A percentile compares a stretch with the other conserved stretches of the same genome.
These are phyloP conservation scores for Triplophysa tibetana DNA, from an alignment of 2,113 vertebrate species.

Conservation along the genomic window DNA sequence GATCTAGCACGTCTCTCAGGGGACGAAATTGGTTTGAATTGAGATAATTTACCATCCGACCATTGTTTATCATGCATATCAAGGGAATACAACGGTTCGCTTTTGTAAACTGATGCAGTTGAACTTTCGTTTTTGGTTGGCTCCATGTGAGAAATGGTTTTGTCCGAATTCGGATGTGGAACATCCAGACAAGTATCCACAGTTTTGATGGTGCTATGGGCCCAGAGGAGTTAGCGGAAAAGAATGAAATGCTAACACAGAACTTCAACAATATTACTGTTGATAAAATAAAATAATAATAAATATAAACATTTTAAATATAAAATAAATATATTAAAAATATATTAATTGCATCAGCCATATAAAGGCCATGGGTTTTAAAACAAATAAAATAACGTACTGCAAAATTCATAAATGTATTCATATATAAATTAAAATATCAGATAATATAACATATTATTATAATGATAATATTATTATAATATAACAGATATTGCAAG, in stretches of 20 bases:
- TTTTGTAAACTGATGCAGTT: constrained; percentile 53
- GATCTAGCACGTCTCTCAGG: constrained; percentile 58
- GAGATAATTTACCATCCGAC: constrained; percentile 35
- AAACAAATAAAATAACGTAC: too few relatives aligned
- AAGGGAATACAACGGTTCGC: constrained; percentile 59
- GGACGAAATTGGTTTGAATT: constrained; percentile 51
- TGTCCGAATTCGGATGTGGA: constrained; percentile 11
- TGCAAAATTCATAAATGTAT: too few relatives aligned
- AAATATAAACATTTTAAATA: too few relatives aligned
- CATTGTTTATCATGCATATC: constrained; percentile 40
- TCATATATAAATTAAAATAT: too few relatives aligned
- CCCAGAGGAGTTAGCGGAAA: neutral
- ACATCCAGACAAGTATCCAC: constrained; percentile 16
- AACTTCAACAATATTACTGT: neutral
- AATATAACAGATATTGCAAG: neutral
- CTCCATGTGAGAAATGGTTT: constrained; percentile 24
- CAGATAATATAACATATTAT: too few relatives aligned
- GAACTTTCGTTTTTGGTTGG: constrained; percentile 21
- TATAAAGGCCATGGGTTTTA: too few relatives aligned
- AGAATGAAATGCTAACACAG: constrained; percentile 2
- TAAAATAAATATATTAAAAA: neutral
- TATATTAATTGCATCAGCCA: too few relatives aligned
- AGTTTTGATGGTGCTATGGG: constrained; percentile 14
- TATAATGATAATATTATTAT: too few relatives aligned
- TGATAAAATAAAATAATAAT: neutral